Conservation (phyloP, 2,113 vertebrate species). For the Indicator indicator region DNA sequence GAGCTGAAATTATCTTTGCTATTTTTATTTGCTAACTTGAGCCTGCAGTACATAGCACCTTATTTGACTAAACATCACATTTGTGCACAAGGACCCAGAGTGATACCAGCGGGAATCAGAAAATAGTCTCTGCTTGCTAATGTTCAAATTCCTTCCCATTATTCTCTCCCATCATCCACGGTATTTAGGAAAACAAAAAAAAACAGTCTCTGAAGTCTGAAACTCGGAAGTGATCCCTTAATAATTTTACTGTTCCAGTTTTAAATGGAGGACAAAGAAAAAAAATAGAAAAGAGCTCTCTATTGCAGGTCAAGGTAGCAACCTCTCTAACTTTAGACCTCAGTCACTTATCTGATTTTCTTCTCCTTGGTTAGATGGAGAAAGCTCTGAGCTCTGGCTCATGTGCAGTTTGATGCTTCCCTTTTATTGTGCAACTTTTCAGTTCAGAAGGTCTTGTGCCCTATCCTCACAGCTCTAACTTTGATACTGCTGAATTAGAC, state of each 20-base stretch:
- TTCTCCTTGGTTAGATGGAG: background rate
- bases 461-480: background rate
- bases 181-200: background rate
- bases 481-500: background rate
- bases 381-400: background rate
- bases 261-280: background rate
- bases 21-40: slow-evolving; percentile 44
- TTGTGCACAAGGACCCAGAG: background rate
- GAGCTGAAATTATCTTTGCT: slow-evolving; percentile 29
- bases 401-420: background rate
- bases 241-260: background rate
- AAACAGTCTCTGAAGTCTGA: background rate
- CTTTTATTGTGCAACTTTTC: background rate
- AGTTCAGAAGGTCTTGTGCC: background rate
- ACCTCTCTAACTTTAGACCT: background rate
- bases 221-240: background rate
- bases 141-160: background rate
- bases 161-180: background rate
- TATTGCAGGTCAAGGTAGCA: slow-evolving; percentile 7
- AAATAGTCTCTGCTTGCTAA: background rate
- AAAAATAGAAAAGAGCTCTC: background rate
- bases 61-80: slow-evolving; percentile 10
- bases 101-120: background rate
- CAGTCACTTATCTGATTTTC: background rate
- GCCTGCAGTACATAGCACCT: slow-evolving; percentile 1